Percentiles rank a stretch among this genome's conserved stretches.
These are phyloP conservation scores for Ancistrus triradiatus DNA, from an alignment of 2,113 vertebrate species.

Conservation along the genomic window DNA sequence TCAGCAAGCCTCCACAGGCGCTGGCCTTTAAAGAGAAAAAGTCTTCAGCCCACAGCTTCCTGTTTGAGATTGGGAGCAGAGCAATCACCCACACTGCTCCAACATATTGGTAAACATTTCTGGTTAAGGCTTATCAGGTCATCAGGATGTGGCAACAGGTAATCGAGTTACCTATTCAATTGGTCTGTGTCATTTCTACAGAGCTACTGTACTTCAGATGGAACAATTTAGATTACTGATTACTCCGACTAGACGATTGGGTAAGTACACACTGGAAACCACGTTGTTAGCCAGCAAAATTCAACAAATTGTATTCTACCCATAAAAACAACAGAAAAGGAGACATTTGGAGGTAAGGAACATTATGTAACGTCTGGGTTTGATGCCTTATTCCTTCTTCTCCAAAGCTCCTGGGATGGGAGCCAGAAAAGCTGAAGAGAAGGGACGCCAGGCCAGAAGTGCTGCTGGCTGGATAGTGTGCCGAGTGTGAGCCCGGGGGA, in stretches of 20 bases:
- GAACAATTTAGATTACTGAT: not conserved
- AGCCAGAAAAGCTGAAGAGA: conserved; percentile 52
- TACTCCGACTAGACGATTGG: not conserved
- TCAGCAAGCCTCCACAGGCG: conserved; percentile 45
- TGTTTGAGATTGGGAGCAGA: conserved; percentile 40
- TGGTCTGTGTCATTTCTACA: not conserved
- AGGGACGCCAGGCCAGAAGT: conserved; percentile 53
- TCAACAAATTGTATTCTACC: conserved; percentile 16
- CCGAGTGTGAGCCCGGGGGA: conserved; percentile 39
- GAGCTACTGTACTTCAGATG: too few species aligned
- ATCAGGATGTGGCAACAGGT: not conserved
- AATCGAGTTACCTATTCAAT: not conserved
- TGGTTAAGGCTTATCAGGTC: conserved; percentile 1
- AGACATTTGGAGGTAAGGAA: conserved; percentile 33
- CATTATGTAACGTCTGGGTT: conserved; percentile 53
- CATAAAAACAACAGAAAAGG: conserved; percentile 25
- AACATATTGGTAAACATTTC: not conserved
- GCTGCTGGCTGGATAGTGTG: conserved; percentile 52
- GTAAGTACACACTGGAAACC: not conserved
- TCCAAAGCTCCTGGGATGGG: conserved; percentile 47
- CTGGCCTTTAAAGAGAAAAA: conserved; percentile 29
- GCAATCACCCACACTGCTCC: conserved; percentile 29
- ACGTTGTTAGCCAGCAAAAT: conserved; percentile 6
- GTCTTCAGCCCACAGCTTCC: conserved; percentile 29
- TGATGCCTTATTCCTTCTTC: conserved; percentile 50